Percentiles rank a stretch among this genome's conserved stretches.
phyloP scores from a whole-genome alignment of 2,113 vertebrate genomes.

The Lophotis ruficrista region DNA sequence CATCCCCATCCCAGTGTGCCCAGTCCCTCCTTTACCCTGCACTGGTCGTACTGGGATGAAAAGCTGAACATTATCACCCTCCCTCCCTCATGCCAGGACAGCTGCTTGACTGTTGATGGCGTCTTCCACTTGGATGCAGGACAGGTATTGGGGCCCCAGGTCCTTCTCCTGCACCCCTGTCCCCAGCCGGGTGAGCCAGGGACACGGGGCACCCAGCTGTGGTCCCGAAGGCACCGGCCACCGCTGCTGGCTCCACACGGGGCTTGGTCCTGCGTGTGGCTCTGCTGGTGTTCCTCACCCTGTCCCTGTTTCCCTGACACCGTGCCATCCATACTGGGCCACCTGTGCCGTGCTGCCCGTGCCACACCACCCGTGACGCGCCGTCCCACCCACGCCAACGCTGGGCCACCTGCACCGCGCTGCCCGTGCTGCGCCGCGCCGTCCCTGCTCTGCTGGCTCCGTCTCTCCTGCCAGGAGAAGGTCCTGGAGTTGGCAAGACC shows the following conservation, averaged over 20 bases:
- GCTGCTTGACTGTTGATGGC: not conserved
- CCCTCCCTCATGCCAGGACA: not conserved
- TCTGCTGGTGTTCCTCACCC: not conserved
- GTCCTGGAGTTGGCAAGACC: conserved; percentile 73
- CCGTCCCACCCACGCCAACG: not conserved
- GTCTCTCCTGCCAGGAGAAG: conserved; percentile 66
- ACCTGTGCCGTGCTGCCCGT: no score
- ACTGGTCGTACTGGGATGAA: not conserved
- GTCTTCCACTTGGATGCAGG: conserved; percentile 1
- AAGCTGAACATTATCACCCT: not conserved
- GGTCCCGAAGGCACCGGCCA: not conserved
- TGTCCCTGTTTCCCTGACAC: not conserved
- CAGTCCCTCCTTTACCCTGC: not conserved
- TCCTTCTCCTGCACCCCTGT: not conserved
- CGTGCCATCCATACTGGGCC: not conserved
- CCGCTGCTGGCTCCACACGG: not conserved
- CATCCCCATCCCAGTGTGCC: not conserved
- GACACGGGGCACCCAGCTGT: not conserved
- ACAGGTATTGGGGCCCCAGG: not conserved
- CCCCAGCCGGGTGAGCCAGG: not conserved
- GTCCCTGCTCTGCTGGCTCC: not conserved
- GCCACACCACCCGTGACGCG: not conserved
- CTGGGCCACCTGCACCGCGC: not conserved
- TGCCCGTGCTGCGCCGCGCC: not conserved
- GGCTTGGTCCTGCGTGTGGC: not conserved